Evolutionary conservation across 2,888 invertebrate species (phyloP).

Genomic region (Andrena minutula): DNA sequence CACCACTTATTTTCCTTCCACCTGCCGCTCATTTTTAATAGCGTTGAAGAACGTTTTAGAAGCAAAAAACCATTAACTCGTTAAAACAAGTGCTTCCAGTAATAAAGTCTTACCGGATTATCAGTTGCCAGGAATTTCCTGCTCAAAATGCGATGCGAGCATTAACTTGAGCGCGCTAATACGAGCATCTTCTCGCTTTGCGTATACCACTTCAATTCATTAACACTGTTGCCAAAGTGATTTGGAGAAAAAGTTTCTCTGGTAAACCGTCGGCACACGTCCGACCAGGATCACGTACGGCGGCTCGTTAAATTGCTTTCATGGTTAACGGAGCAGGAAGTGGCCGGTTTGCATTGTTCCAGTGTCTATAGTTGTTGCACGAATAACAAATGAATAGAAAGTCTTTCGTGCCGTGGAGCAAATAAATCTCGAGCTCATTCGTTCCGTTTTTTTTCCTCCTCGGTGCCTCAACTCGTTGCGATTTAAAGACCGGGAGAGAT

Average conservation of each 20-base stretch:
- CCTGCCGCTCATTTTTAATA: no score
- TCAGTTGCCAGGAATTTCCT: not conserved
- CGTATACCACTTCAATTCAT: slow-evolving; percentile 26
- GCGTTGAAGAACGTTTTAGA: no score
- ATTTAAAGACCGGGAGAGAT: not conserved
- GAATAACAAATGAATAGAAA: slow-evolving; percentile 67
- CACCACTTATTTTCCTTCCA: no score
- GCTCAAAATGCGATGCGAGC: not conserved
- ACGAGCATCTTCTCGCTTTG: not conserved
- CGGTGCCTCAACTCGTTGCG: not conserved
- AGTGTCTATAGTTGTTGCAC: slow-evolving; percentile 51
- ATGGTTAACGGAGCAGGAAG: slow-evolving; percentile 70
- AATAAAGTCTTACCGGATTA: slow-evolving; percentile 1
- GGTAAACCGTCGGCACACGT: slow-evolving; percentile 31
- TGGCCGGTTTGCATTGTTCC: slow-evolving; percentile 64
- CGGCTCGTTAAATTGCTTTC: slow-evolving; percentile 64
- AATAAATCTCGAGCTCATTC: slow-evolving; percentile 36
- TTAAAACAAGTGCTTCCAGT: not conserved
- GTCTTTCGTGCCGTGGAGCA: slow-evolving; percentile 30
- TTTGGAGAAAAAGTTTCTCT: slow-evolving; percentile 40
- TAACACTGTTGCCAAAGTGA: slow-evolving; percentile 15
- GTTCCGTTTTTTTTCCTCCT: slow-evolving; percentile 21
- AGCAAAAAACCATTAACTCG: no score
- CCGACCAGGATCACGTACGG: slow-evolving; percentile 35
- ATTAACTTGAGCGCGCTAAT: not conserved